These are phyloP conservation scores for roundworm (Caenorhabditis elegans) DNA, from an alignment of 1,140 invertebrate genomes.

Conservation along the genomic window DNA sequence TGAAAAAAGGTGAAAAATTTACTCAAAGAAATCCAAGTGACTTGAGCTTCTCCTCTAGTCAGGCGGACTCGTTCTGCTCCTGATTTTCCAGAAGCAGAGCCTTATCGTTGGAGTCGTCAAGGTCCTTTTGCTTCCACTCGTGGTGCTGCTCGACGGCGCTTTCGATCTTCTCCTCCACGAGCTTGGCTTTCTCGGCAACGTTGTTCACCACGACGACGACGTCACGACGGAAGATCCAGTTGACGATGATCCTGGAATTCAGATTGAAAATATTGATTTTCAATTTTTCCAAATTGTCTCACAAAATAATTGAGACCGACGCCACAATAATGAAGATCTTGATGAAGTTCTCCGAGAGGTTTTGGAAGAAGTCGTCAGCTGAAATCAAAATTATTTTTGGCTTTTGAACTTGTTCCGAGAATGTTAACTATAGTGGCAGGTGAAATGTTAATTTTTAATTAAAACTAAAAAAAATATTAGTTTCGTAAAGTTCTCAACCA, in stretches of 20 bases:
- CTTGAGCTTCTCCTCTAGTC: neutral
- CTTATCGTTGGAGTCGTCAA: neutral
- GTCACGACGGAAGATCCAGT: conserved; percentile 2
- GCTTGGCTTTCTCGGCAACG: neutral
- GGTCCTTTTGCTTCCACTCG: neutral
- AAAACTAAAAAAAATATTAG: too few relatives aligned
- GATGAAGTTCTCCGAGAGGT: neutral
- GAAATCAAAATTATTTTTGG: too few relatives aligned
- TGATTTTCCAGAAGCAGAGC: neutral
- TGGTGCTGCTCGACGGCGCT: neutral
- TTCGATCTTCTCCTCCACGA: too few relatives aligned
- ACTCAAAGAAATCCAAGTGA: conserved; percentile 2
- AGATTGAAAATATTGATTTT: too few relatives aligned
- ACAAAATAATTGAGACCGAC: neutral
- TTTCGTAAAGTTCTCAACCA: too few relatives aligned
- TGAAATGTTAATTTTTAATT: too few relatives aligned
- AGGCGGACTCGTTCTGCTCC: conserved; percentile 5
- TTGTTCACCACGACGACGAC: neutral
- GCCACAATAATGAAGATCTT: neutral
- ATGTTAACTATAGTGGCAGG: too few relatives aligned
- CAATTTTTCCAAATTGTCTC: neutral
- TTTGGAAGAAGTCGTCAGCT: neutral
- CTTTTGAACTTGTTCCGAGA: too few relatives aligned
- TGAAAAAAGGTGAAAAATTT: neutral
- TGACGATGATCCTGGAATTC: neutral